Conservation (phyloP, 2,113 vertebrate genomes). For the Cromileptes altivelis region DNA sequence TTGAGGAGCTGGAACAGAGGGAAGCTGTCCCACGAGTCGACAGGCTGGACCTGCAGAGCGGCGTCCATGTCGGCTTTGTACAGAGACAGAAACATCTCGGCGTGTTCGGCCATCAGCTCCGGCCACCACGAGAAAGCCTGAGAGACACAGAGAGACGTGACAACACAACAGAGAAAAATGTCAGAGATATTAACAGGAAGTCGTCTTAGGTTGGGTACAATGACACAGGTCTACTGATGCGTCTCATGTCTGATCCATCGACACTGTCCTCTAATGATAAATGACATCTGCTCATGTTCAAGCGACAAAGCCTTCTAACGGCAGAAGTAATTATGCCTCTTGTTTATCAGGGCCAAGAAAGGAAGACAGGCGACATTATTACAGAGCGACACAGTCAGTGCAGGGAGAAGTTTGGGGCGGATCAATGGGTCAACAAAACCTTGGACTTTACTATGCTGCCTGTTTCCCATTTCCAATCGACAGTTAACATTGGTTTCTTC, state of each 20-base stretch:
- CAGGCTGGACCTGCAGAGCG: conserved; percentile 89
- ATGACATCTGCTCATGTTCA: not conserved
- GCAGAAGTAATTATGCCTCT: not conserved
- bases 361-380: not conserved
- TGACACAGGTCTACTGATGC: not conserved
- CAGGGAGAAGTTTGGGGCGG: not conserved
- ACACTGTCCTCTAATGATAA: no score
- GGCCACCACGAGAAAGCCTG: conserved; percentile 98
- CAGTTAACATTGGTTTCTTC: no score
- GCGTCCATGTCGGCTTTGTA: conserved; percentile 94
- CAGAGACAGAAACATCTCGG: conserved; percentile 95
- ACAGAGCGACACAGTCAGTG: not conserved
- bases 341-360: not conserved
- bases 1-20: conserved; percentile 97
- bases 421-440: no score
- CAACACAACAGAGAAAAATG: not conserved
- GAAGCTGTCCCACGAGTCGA: conserved; percentile 97
- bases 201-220: not conserved
- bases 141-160: not conserved
- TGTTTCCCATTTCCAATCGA: no score
- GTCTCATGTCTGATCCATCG: no score
- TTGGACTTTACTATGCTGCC: no score
- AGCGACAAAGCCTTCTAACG: no score
- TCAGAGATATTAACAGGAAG: not conserved
- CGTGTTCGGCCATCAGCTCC: conserved; percentile 92